Evolutionary conservation across 1,140 invertebrate species (phyloP), one percentile per base, ranked within the genome.

Genomic region (Bombus sylvicola): DNA sequence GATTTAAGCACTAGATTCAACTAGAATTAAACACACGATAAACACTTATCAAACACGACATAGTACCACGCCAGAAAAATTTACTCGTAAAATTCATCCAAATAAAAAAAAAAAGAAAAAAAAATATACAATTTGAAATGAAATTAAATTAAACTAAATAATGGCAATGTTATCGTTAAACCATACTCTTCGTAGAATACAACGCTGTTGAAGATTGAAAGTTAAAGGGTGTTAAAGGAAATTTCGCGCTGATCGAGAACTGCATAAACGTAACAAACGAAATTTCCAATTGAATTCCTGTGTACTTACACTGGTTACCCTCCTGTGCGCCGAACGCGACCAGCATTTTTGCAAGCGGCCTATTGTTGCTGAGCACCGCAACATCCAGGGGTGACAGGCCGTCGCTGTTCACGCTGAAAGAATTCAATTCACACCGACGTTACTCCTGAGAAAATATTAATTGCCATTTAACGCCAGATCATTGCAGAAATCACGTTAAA

Each of bases 331-430:
- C 98, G 93, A 98, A 97, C 83, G 97, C 96, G 87, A 99, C 96
- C 62, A 99, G 96, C 96, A 99, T 97, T 94, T 97, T 98, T 74
- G 97, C 97, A 92, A 99, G 96, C 64, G 97, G 96, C 89, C 97
- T 96, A 93, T 99, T 98, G 93, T 98, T 98, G 89, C 97, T 97
- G 91, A 99, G 96, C 34, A 99, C 97, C 1, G 98, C 98, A 71
- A 99, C 97, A 94, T 99, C 98, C 93, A 99, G 94, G 0, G 98
- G 97, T 28, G 98, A 98, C 72, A 99, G 95, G 6, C 98, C 97
- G 94, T 99, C 98, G 80, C 96, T 96, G 94, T 99, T 99, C 83
- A 98, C 96, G 93, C 97, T 98, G 95, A 1, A 93, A 53, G 47
- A 94, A 90, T 87, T 53, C 68, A 66, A 88, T 72, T 79, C 31